A percentile compares a stretch with the other conserved stretches of the same genome.
phyloP scores from a whole-genome alignment of 2,797 vertebrate genomes.

The Tolypeutes matacus region DNA sequence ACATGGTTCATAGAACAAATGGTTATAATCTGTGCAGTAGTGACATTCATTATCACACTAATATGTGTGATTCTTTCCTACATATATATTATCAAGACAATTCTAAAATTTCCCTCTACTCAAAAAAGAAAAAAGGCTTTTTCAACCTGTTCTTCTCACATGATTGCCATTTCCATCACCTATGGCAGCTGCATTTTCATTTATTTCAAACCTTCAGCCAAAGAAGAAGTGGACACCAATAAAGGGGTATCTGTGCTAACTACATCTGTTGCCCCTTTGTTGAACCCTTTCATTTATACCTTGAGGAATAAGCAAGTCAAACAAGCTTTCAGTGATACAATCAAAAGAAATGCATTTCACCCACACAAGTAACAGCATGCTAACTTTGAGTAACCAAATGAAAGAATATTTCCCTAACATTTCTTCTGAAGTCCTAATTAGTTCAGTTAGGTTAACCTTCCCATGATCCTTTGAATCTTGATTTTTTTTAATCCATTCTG shows the following conservation, averaged over 20 bases:
- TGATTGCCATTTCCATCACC: slow-evolving; percentile 66
- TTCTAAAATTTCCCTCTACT: too few species aligned
- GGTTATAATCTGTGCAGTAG: background rate
- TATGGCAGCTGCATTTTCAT: slow-evolving; percentile 68
- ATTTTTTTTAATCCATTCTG: background rate
- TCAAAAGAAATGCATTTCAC: slow-evolving; percentile 14
- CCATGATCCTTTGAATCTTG: background rate
- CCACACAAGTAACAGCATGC: background rate
- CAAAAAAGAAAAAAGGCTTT: slow-evolving; percentile 65
- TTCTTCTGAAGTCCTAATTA: background rate
- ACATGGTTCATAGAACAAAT: background rate
- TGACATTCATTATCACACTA: background rate
- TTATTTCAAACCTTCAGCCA: slow-evolving; percentile 65
- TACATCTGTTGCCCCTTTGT: slow-evolving; percentile 43
- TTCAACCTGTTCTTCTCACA: slow-evolving; percentile 70
- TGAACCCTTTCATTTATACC: slow-evolving; percentile 73
- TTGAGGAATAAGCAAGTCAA: slow-evolving; percentile 65
- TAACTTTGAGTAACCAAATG: background rate
- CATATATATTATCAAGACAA: too few species aligned
- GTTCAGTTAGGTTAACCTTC: background rate
- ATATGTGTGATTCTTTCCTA: slow-evolving; percentile 55
- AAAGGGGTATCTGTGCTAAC: slow-evolving; percentile 46
- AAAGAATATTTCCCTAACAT: background rate
- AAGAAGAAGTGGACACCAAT: slow-evolving; percentile 54
- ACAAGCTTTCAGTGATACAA: slow-evolving; percentile 5